phyloP scores from a whole-genome alignment of 2,888 invertebrate species.

The Melieria picta region DNA sequence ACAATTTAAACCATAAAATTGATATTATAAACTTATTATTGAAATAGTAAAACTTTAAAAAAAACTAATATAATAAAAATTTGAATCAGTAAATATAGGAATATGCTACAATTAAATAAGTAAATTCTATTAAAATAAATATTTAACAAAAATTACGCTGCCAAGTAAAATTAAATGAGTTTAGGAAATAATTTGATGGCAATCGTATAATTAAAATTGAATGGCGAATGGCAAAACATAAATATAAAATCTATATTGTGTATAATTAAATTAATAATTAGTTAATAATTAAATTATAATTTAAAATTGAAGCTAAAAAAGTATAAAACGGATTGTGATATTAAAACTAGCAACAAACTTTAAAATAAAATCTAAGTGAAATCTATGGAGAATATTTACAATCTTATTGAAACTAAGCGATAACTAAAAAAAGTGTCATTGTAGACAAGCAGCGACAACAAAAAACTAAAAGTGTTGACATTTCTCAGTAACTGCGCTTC shows the following conservation, averaged over 20 bases:
- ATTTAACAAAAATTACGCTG: not conserved
- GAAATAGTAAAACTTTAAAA: too few relatives aligned
- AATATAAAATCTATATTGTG: not conserved
- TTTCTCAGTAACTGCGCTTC: conserved; percentile 1
- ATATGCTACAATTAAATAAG: too few relatives aligned
- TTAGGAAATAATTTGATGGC: conserved; percentile 6
- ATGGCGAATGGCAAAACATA: not conserved
- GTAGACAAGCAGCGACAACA: not conserved
- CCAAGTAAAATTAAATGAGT: not conserved
- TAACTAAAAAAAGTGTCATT: not conserved
- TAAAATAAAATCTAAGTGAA: conserved; percentile 17
- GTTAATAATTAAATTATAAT: not conserved
- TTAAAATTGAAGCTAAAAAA: not conserved
- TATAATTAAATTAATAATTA: not conserved
- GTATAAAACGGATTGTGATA: not conserved
- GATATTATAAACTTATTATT: too few relatives aligned
- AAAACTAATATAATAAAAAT: too few relatives aligned
- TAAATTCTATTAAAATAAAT: not conserved
- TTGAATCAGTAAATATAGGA: too few relatives aligned
- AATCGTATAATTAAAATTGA: not conserved
- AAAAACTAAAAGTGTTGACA: conserved; percentile 19
- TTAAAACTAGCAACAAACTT: conserved; percentile 7
- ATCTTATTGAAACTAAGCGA: not conserved
- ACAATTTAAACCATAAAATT: too few relatives aligned
- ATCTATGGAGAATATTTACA: conserved; percentile 5